Base-by-base conservation (phyloP, 1,140 invertebrate genomes). In the Thalassaphorura encarpata region DNA sequence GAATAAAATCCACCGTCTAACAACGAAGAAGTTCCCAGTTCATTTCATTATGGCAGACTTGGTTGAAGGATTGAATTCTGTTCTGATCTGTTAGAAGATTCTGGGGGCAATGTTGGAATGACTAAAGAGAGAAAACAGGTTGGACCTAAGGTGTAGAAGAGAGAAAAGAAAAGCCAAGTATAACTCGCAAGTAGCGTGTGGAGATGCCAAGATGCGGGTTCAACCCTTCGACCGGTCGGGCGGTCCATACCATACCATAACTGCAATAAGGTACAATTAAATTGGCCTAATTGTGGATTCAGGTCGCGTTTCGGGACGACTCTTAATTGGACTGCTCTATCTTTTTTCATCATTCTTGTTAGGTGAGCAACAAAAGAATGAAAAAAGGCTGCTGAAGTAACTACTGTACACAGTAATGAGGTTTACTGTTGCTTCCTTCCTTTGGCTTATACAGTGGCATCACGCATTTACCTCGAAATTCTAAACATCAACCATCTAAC, bases 251-350 rank as follows among this genome's bases (percentile, higher is more conserved):
- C n/a, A n/a, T n/a, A n/a, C n/a, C n/a, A n/a, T n/a, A n/a, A n/a
- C n/a, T n/a, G 18, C 47, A 47, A 58, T 52, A 60, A 51, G 61
- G 60, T 63, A 60, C 61, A 63, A 63, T 63, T 63, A 63, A 59
- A 60, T 60, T 60, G 57, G 46, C 56, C 59, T 64, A 64, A 64
- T 64, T 64, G 63, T 61, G 27, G 49, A 64, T 64, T 53, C 63
- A 64, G 46, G 56, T 61, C 63, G 53, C 57, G 63, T 64, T 60
- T 54, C 40, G 36, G 54, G 49, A 56, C 54, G 53, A 23, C 52
- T 56, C 56, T 61, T 64, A 64, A 64, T 64, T 64, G 63, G 63
- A 56, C 59, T 55, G 52, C 58, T 60, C 52, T 63, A 45, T 52
- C 28, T 41, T 28, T 51, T 15, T 52, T 36, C 33, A 36, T n/a